Base-by-base conservation (phyloP, 1,140 invertebrate genomes). In the Nephila pilipes region DNA sequence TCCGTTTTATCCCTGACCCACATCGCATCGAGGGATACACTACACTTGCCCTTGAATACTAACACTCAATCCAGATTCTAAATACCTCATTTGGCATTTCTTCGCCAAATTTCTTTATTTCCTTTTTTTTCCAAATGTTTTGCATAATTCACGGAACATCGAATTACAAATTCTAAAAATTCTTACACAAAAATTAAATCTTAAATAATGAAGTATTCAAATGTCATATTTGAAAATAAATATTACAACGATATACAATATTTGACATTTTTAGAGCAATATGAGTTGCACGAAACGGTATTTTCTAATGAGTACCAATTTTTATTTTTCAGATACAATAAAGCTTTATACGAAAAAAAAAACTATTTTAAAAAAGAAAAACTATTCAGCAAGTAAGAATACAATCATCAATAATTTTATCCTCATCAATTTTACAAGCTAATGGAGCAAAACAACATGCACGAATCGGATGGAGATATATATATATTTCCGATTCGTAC, bases 1-100 rank as follows among this genome's bases (percentile, higher is more conserved):
- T 69, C 87, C 63, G 63, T 88, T 88, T 75, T 75, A 88, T 88
- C 87, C 87, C 87, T 88, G 87, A 88, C 87, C 87, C 87, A 88
- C 38, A 69, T 88, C 25, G 38, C n/a, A 36, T 36, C 29, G 16
- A 88, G 60, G 60, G 65, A 85, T 60, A 88, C 85, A 25, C 55
- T 83, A 83, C 54, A 87, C 32, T 46, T 75, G 87, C 87, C 87
- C 87, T 88, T 88, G 87, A 88, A 88, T 69, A 46, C 25, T 10
- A 46, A 75, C 16, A 32, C 32, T 38, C 87, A 75, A 32, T 32
- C 25, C 87, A 12, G 29, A 75, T 25, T 18, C 32, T 29, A 63
- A 69, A 69, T n/a, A 38, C 63, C 46, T 54, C 63, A 69, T 69
- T 88, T 69, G 87, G 87, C 58, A 65, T 32, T 54, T 87, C 25